Base-by-base conservation (phyloP, 1,140 invertebrate genomes). In the Palaemon carinicauda region DNA sequence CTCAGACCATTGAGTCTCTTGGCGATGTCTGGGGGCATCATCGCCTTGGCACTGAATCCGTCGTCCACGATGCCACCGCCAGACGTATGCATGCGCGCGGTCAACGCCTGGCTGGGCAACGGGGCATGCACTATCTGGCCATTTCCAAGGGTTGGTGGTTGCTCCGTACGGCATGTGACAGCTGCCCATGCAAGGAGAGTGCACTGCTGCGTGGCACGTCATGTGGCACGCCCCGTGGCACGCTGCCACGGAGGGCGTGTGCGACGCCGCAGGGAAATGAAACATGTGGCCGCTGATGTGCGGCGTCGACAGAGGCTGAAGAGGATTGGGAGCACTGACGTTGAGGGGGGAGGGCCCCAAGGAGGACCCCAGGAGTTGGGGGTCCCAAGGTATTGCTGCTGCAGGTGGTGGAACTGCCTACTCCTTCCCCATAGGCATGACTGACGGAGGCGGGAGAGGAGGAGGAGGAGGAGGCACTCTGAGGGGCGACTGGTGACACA, bases 231-330 rank as follows among this genome's bases (percentile, higher is more conserved):
- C 5, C 21, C 60, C 21, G 60, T 69, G 60, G 77, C 77, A 80
- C 27, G 41, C n/a, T 21, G 41, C 71, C 29, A 60, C 19, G 41
- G 33, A 1, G 52, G 50, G n/a, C 33, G 73, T 24, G 41, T 56
- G 71, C 10, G 41, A 19, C 21, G 69, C 27, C 21, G 83, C 31
- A 19, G 83, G 83, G 65, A 86, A 86, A 60, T 86, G 83, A 50
- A 86, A 86, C 83, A 86, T 86, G 50, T 86, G 83, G 7, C 83
- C 83, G 33, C 83, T 86, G 75, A 86, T 31, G 27, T 86, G 83
- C 17, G 83, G 83, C 27, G 83, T 86, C n/a, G 83, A 77, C 17
- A 86, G 75, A 10, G 83, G 77, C 60, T 10, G 33, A 17, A 15
- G 69, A 24, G 24, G 81, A 19, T 3, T 29, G 51, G 19, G 21